Evolutionary conservation across 2,113 vertebrate genomes (phyloP).

Genomic region (Vicugna pacos): DNA sequence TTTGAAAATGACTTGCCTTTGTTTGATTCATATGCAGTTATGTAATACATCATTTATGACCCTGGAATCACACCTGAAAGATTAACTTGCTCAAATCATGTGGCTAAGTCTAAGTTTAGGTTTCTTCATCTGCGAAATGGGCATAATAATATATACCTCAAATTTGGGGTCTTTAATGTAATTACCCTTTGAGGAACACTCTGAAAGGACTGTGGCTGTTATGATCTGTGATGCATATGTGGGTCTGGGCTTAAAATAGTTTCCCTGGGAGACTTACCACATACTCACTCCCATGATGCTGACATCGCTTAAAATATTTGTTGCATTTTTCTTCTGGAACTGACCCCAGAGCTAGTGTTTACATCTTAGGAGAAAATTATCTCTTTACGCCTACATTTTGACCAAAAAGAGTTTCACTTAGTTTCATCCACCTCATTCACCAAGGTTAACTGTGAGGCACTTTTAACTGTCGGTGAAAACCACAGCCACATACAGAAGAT

Average conservation of each 20-base stretch:
- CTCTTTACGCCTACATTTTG: neutral
- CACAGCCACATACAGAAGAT: neutral
- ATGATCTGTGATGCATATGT: neutral
- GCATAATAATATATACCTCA: neutral
- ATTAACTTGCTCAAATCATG: neutral
- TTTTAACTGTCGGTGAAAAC: conserved; percentile 20
- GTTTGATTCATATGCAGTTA: conserved; percentile 13
- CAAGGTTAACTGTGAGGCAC: neutral
- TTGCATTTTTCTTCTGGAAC: neutral
- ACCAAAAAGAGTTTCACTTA: neutral
- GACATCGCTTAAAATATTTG: conserved; percentile 53
- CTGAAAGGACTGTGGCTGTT: neutral
- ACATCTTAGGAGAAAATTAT: conserved; percentile 26
- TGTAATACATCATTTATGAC: neutral
- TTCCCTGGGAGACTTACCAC: neutral
- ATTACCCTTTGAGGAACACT: conserved; percentile 16
- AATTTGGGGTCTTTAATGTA: neutral
- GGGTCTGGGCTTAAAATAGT: conserved; percentile 25
- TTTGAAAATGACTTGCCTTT: conserved; percentile 38
- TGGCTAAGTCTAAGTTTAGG: neutral
- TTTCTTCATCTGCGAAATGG: conserved; percentile 37
- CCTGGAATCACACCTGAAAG: conserved; percentile 19
- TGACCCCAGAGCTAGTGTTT: conserved; percentile 9
- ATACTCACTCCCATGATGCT: neutral
- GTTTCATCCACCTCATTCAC: conserved; percentile 24